Evolutionary conservation across 1,140 invertebrate genomes (phyloP).

Genomic region (Sitophilus oryzae): DNA sequence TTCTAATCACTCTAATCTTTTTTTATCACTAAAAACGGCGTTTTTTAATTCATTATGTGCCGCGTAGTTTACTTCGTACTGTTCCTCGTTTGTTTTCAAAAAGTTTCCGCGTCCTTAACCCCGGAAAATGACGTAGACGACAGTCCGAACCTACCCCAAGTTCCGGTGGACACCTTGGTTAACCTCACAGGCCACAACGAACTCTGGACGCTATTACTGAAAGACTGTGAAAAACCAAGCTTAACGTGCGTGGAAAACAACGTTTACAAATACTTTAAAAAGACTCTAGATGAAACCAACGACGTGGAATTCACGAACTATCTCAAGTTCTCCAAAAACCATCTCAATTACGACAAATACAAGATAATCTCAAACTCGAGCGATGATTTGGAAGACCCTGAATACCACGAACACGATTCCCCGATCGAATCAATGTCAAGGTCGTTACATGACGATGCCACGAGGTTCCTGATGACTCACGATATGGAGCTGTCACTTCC

Average conservation of each 20-base stretch:
- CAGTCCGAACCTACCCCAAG: conserved; percentile 7
- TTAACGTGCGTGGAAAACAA: conserved; percentile 71
- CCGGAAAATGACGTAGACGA: conserved; percentile 14
- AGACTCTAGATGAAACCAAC: conserved; percentile 53
- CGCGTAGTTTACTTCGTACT: conserved; percentile 11
- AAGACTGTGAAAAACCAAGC: conserved; percentile 59
- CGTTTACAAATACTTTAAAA: conserved; percentile 62
- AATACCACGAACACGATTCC: conserved; percentile 41
- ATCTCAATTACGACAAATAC: conserved; percentile 51
- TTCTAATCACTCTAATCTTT: conserved; percentile 6
- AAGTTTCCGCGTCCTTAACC: conserved; percentile 2
- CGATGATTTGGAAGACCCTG: conserved; percentile 31
- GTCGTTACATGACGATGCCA: conserved; percentile 58
- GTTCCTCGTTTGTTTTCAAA: neutral
- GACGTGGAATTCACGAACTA: conserved; percentile 65
- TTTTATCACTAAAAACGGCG: conserved; percentile 12
- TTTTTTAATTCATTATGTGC: conserved; percentile 13
- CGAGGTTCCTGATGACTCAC: conserved; percentile 69
- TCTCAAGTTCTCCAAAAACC: conserved; percentile 63
- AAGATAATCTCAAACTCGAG: conserved; percentile 42
- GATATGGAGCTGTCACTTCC: conserved; percentile 66
- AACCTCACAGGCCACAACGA: conserved; percentile 49
- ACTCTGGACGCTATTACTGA: conserved; percentile 64
- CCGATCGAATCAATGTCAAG: conserved; percentile 64
- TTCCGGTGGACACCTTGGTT: conserved; percentile 18